Base-by-base conservation (phyloP, 2,888 invertebrate species). In the Ectropis crepuscularia region DNA sequence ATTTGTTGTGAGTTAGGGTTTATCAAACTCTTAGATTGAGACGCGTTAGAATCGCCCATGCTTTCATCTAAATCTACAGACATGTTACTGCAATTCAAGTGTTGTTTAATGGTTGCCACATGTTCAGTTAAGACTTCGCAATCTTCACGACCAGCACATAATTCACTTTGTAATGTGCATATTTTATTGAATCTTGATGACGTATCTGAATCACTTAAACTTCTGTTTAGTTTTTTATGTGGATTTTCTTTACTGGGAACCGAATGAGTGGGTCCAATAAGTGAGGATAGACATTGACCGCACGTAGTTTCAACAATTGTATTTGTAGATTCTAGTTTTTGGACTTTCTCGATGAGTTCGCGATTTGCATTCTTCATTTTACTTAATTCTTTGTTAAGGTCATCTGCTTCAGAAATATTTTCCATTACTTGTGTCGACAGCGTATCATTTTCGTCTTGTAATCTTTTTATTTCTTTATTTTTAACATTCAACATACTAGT, bases 361-460 rank as follows among this genome's bases (percentile, higher is more conserved):
- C 36, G 51, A 65, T 86, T 88, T 16, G 50, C 71, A 42, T 71
- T 71, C 74, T 78, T 87, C 28, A 88, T 53, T 37, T 38, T 68
- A 42, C 83, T 73, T n/a, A 92, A 67, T 70, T 89, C 85, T 67
- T 85, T 83, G 63, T 85, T 93, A 5, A 94, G 80, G 39, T 80
- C 75, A 54, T 95, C 94, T 12, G 83, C 85, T 69, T 95, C 95
- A 57, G 94, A 90, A 55, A 94, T 87, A 64, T 83, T 92, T 51
- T 95, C 95, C 83, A 95, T 93, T 2, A 95, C 71, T 77, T 94
- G 90, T 45, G 87, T 93, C 0, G 95, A 95, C 36, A 95, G 81
- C 51, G 86, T 82, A 69, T 94, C 93, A 73, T 93, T 92, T 80
- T 94, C 94, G 10, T 83, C 82, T 80, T 93, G 93, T 64, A 94